Conservation (phyloP, 2,113 vertebrate species). For the Lamprotornis superbus region DNA sequence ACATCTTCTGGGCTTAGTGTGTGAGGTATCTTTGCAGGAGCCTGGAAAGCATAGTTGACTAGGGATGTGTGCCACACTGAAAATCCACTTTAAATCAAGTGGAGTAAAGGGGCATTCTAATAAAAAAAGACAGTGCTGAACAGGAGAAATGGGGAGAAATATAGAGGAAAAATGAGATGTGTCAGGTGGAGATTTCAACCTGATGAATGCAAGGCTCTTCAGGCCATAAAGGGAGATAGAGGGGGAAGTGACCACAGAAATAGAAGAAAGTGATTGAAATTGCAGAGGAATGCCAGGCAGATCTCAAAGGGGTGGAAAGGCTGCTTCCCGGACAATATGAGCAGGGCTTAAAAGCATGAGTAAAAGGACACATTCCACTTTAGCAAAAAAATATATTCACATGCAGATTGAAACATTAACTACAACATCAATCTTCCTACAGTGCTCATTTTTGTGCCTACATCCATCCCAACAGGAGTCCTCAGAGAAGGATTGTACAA, state of each 20-base stretch:
- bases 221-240: neutral
- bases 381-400: neutral
- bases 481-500: neutral
- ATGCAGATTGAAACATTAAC: neutral
- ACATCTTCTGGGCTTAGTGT: neutral
- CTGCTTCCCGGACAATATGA: neutral
- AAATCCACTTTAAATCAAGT: neutral
- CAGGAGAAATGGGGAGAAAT: neutral
- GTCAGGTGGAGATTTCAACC: neutral
- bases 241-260: neutral
- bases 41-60: neutral
- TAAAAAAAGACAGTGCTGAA: neutral
- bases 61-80: neutral
- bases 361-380: neutral
- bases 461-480: rapidly evolving
- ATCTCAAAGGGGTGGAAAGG: neutral
- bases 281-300: neutral
- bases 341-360: neutral
- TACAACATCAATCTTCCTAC: neutral
- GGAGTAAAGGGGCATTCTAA: neutral
- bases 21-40: neutral
- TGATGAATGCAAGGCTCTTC: neutral
- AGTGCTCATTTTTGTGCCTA: neutral
- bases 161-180: neutral
- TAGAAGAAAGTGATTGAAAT: neutral